phyloP scores from a whole-genome alignment of 2,888 invertebrate genomes.

The Malacosoma neustria region DNA sequence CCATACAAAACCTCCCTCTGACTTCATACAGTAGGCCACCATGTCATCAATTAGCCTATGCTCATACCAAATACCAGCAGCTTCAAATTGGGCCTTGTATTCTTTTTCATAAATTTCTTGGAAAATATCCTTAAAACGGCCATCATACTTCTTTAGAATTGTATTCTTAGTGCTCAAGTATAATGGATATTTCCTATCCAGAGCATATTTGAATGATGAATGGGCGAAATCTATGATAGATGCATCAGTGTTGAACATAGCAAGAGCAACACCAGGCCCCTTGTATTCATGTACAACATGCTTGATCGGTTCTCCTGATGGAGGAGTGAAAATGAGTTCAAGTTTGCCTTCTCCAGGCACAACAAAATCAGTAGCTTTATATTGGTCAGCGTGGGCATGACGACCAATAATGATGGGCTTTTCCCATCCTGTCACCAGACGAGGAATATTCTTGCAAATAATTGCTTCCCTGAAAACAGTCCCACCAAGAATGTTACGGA shows the following conservation, averaged over 20 bases:
- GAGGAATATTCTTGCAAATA: conserved; percentile 94
- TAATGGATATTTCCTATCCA: conserved; percentile 89
- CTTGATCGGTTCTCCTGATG: conserved; percentile 77
- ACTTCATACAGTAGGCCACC: conserved; percentile 99
- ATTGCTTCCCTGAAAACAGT: conserved; percentile 91
- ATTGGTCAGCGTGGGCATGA: conserved; percentile 98
- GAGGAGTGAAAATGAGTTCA: conserved; percentile 87
- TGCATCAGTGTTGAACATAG: conserved; percentile 97
- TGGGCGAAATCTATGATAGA: conserved; percentile 96
- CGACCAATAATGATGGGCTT: conserved; percentile 98
- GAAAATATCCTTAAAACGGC: conserved; percentile 97
- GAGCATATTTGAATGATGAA: conserved; percentile 93
- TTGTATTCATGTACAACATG: conserved; percentile 89
- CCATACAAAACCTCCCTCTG: conserved; percentile 99
- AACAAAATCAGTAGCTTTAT: conserved; percentile 97
- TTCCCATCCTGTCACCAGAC: conserved; percentile 95
- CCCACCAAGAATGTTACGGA: conserved; percentile 90
- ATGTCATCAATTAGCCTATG: conserved; percentile 99
- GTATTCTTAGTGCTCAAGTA: conserved; percentile 98
- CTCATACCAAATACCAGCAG: conserved; percentile 95
- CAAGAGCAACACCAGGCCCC: conserved; percentile 93
- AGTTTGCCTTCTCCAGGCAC: conserved; percentile 93
- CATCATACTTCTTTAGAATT: conserved; percentile 96
- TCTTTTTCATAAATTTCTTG: conserved; percentile 93
- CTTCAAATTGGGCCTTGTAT: conserved; percentile 90